Evolutionary conservation across 2,888 invertebrate genomes (phyloP).

Genomic region (Carterocephalus palaemon): DNA sequence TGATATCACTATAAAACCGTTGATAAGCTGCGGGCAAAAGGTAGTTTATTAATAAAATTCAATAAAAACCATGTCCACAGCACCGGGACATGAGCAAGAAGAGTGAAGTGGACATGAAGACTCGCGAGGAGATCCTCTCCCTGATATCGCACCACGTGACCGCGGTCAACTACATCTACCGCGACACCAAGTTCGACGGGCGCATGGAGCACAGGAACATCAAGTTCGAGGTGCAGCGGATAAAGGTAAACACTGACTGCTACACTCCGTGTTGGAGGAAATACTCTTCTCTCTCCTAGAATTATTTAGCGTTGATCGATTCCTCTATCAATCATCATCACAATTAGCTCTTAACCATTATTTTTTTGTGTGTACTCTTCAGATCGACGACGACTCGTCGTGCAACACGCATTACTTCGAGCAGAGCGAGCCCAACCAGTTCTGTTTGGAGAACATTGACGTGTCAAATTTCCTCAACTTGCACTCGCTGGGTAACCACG

Average conservation of each 20-base stretch:
- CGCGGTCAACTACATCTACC: constrained; percentile 98
- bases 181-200: constrained; percentile 96
- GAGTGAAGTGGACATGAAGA: constrained; percentile 89
- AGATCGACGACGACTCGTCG: constrained; percentile 96
- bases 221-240: constrained; percentile 95
- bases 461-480: constrained; percentile 99
- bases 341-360: too few relatives aligned
- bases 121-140: constrained; percentile 97
- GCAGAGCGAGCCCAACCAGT: constrained; percentile 85
- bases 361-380: constrained; percentile 29
- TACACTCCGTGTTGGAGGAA: neutral
- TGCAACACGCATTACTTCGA: constrained; percentile 73
- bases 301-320: neutral
- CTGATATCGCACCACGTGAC: constrained; percentile 99
- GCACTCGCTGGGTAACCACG: constrained; percentile 97
- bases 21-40: too few relatives aligned
- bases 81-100: constrained; percentile 84
- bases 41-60: too few relatives aligned
- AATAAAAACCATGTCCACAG: too few relatives aligned
- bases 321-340: neutral
- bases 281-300: neutral
- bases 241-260: constrained; percentile 59
- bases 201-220: constrained; percentile 93
- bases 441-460: constrained; percentile 98
- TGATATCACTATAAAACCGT: too few relatives aligned